These are phyloP conservation scores for Tinea pellionella DNA, from an alignment of 2,888 invertebrate genomes.

Conservation along the genomic window DNA sequence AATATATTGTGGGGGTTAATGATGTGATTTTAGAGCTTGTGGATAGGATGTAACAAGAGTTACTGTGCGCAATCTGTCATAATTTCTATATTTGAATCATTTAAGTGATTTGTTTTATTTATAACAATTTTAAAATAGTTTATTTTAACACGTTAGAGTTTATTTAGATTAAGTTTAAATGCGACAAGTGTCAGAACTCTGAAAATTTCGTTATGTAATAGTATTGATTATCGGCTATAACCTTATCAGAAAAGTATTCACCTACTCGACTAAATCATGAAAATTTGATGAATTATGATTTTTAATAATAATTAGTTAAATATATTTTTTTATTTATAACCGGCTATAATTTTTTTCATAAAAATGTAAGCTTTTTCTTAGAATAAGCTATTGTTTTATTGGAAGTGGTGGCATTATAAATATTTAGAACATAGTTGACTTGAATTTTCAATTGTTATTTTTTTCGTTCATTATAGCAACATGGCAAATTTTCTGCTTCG, in stretches of 20 bases:
- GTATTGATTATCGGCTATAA: constrained; percentile 1
- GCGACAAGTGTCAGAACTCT: neutral
- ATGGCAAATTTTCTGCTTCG: constrained; percentile 56
- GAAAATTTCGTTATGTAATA: constrained; percentile 14
- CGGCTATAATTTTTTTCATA: too few species aligned
- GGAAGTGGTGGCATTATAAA: too few species aligned
- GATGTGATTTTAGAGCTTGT: neutral
- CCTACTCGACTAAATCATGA: neutral
- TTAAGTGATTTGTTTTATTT: neutral
- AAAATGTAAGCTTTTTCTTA: too few species aligned
- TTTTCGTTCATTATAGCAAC: constrained; percentile 17
- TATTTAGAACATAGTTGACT: too few species aligned
- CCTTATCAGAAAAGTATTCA: neutral
- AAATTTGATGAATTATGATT: neutral
- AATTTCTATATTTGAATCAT: neutral
- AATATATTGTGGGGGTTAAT: neutral
- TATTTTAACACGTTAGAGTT: neutral
- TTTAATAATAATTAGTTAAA: too few species aligned
- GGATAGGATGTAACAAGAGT: neutral
- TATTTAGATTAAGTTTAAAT: neutral
- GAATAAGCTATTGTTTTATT: too few species aligned
- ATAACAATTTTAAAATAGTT: neutral
- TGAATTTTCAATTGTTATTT: too few species aligned
- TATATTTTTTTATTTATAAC: too few species aligned
- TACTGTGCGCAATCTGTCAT: neutral